phyloP scores from a whole-genome alignment of 2,888 invertebrate species.

The Drosophila testacea region DNA sequence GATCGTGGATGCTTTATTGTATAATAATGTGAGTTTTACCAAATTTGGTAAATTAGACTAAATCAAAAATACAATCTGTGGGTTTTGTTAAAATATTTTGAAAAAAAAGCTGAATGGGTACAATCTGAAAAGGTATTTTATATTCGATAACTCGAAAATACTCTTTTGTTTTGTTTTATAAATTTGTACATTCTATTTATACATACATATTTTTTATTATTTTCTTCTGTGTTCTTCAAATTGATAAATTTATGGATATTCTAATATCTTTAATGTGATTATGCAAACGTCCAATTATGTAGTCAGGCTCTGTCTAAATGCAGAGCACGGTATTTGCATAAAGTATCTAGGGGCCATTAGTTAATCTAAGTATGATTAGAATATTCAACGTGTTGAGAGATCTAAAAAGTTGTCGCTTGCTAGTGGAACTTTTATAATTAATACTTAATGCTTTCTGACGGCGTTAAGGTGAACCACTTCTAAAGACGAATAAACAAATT shows the following conservation, averaged over 20 bases:
- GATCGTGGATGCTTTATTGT: no score
- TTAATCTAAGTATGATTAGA: slow-evolving; percentile 40
- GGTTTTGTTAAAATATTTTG: no score
- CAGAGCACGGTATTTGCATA: slow-evolving; percentile 61
- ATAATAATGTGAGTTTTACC: no score
- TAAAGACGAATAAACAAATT: slow-evolving; percentile 36
- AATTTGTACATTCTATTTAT: neutral
- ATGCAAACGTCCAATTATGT: slow-evolving; percentile 50
- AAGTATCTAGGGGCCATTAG: slow-evolving; percentile 47
- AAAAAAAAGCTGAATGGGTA: no score
- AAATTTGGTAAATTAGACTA: no score
- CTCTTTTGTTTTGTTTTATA: slow-evolving; percentile 9
- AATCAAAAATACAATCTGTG: no score
- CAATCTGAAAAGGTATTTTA: neutral
- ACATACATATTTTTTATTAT: neutral
- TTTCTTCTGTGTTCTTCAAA: neutral
- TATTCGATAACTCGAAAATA: neutral
- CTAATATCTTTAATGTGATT: slow-evolving; percentile 29
- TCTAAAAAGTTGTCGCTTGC: slow-evolving; percentile 26
- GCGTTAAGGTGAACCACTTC: slow-evolving; percentile 59
- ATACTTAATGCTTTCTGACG: slow-evolving; percentile 25
- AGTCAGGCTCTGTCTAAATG: slow-evolving; percentile 48
- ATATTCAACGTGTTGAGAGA: slow-evolving; percentile 24
- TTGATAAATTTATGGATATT: slow-evolving; percentile 37
- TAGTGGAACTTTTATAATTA: slow-evolving; percentile 35